Evolutionary conservation across 2,797 vertebrate species (phyloP), one percentile per base, ranked within the genome.

Genomic region (Tachyglossus aculeatus): DNA sequence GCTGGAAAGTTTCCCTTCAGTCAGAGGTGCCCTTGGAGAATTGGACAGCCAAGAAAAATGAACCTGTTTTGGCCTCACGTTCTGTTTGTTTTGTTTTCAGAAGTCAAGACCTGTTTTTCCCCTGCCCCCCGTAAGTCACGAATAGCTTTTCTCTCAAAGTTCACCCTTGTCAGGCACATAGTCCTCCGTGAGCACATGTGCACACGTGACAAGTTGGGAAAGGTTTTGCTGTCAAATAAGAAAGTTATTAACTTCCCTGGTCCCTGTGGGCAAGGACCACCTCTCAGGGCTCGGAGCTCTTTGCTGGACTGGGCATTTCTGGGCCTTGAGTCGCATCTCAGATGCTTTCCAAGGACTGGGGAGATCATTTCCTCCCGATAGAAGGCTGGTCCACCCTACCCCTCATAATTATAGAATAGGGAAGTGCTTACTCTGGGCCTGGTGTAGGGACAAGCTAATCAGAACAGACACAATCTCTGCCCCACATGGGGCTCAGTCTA

Each of bases 121-220:
- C 62, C 31, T 50, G 53, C 37, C 80, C 53, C 65, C 62, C 45
- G 29, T 80, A 88, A 86, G 73, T 88, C 73, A 84, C 73, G 82
- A 81, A 81, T 64, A 81, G 73, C 75, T 86, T 81, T 80, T 81
- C 75, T 84, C 80, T 81, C 78, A 83, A 88, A 86, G 83, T 84
- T 88, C 83, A 86, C 15, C 68, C 67, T 76, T 86, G 80, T 86
- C 81, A 81, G 75, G 66, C 62, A n/a, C 75, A 84, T 88, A 81
- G 83, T 82, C 68, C 73, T 76, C 68, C 39, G 37, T 8, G 22
- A 83, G 53, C 47, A 75, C 84, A 83, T 75, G 64, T 57, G 27
- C 19, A n/a, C n/a, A 11, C 25, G 2, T 64, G 80, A 61, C 75
- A 74, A 50, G 60, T 71, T 71, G 75, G 51, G 73, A 82, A 82